Conservation (phyloP, 2,113 vertebrate genomes). For the Strigops habroptila region DNA sequence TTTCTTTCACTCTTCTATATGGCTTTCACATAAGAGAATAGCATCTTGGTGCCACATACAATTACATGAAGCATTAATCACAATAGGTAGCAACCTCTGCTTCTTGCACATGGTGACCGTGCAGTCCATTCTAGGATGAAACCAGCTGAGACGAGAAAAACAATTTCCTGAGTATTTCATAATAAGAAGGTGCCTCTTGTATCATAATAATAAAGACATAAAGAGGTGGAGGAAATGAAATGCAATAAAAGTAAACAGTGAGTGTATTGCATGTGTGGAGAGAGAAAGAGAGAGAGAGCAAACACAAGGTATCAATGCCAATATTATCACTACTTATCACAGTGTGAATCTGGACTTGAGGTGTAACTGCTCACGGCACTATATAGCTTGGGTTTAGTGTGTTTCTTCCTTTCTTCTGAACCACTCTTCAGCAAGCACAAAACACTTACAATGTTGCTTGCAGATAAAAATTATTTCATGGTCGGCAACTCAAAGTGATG, state of each 20-base stretch:
- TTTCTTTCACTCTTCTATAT: not conserved
- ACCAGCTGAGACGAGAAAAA: not conserved
- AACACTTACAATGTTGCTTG: rapidly evolving
- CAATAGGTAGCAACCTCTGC: not conserved
- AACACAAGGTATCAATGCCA: rapidly evolving
- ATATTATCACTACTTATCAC: not conserved
- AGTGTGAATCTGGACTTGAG: not conserved
- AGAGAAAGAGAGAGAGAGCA: too few relatives aligned
- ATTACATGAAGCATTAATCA: not conserved
- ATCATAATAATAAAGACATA: not conserved
- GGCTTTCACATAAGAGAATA: not conserved
- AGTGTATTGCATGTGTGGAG: not conserved
- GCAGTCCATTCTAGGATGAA: not conserved
- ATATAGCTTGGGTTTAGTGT: not conserved
- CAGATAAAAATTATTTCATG: not conserved
- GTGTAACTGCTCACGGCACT: not conserved
- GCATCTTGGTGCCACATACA: not conserved
- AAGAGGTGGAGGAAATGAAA: not conserved
- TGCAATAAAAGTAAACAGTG: not conserved
- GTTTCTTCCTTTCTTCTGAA: not conserved
- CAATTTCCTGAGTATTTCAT: not conserved
- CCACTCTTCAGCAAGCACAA: not conserved
- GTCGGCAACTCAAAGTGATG: not conserved
- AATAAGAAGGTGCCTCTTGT: not conserved
- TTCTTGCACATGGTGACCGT: not conserved